These are phyloP conservation scores for Ophioninae sp. DNA, from an alignment of 2,888 invertebrate species.

Conservation along the genomic window DNA sequence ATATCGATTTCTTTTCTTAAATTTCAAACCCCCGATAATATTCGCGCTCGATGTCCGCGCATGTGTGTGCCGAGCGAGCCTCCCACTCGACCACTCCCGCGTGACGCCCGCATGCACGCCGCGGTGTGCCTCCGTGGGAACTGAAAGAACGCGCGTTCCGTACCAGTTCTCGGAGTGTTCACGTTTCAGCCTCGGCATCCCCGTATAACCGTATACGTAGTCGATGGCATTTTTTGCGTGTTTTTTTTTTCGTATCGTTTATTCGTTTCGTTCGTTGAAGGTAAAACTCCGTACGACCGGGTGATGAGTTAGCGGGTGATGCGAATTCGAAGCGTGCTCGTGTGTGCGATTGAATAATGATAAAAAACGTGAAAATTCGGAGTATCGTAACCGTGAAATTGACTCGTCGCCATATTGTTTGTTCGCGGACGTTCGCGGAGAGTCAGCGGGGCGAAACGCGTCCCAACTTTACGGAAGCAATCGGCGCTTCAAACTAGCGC, in stretches of 20 bases:
- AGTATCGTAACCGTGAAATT: slow-evolving; percentile 68
- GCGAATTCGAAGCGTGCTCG: slow-evolving; percentile 55
- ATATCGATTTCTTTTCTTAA: not conserved
- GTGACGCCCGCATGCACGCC: slow-evolving; percentile 14
- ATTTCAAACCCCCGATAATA: slow-evolving; percentile 19
- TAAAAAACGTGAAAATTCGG: slow-evolving; percentile 75
- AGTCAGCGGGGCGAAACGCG: slow-evolving; percentile 53
- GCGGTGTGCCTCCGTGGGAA: slow-evolving; percentile 6
- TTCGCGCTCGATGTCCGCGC: slow-evolving; percentile 28
- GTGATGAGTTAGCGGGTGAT: slow-evolving; percentile 73
- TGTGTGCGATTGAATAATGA: slow-evolving; percentile 68
- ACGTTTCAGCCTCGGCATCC: slow-evolving; percentile 52
- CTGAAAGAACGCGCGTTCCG: slow-evolving; percentile 35
- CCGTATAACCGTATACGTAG: slow-evolving; percentile 23
- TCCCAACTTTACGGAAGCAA: slow-evolving; percentile 16
- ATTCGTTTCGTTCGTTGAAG: not conserved
- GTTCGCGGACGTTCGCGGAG: slow-evolving; percentile 71
- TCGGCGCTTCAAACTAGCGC: slow-evolving; percentile 18
- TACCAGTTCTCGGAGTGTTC: not conserved
- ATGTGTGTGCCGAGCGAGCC: slow-evolving; percentile 6
- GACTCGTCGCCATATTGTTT: slow-evolving; percentile 74
- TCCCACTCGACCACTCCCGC: slow-evolving; percentile 10
- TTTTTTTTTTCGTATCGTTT: not conserved
- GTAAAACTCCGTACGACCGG: slow-evolving; percentile 10
- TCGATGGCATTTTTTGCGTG: slow-evolving; percentile 25